Evolutionary conservation across 2,113 vertebrate species (phyloP), one percentile per base, ranked within the genome.

Genomic region (Eonycteris spelaea): DNA sequence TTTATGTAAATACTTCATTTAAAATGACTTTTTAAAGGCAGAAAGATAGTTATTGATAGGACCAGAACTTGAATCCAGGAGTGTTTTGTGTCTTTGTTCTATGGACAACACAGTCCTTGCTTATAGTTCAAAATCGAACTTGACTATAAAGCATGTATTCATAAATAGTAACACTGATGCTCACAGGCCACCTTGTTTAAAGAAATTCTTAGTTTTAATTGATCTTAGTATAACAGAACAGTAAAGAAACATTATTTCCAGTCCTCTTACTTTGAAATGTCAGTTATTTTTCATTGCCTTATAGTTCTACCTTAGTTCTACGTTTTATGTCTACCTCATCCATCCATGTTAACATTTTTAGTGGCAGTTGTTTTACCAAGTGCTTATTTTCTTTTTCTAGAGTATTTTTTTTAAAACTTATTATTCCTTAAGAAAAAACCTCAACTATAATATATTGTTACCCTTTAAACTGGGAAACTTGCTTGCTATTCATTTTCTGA

Each of bases 401-500:
- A 24, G 11, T 45, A 10, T 70, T 87, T 83, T 63, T 77, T 93
- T 24, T 22, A 12, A 28, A 57, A 61, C 11, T 80, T 67, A n/a
- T 86, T 90, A 53, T 77, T 90, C 8, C 5, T 30, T 93, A 59
- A 63, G 38, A 9, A 65, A 28, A 79, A 78, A 63, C 18, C 6
- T n/a, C 3, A 30, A n/a, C 16, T 73, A 28, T 45, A 67, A 48
- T 78, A 30, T 91, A 43, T 57, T 90, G 12, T 74, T 96, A 84
- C 51, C 51, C 40, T 79, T 71, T 84, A 79, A 84, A 80, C 9
- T 55, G 61, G 40, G 45, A 89, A 78, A 38, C n/a, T 55, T 82
- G 30, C 51, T 87, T 95, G n/a, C 61, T 55, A 35, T 87, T 95
- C 30, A n/a, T 87, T 96, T 87, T 92, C 77, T 93, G 57, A 95